Evolutionary conservation across 2,888 invertebrate genomes (phyloP).

Genomic region (Tiliacea citrago): DNA sequence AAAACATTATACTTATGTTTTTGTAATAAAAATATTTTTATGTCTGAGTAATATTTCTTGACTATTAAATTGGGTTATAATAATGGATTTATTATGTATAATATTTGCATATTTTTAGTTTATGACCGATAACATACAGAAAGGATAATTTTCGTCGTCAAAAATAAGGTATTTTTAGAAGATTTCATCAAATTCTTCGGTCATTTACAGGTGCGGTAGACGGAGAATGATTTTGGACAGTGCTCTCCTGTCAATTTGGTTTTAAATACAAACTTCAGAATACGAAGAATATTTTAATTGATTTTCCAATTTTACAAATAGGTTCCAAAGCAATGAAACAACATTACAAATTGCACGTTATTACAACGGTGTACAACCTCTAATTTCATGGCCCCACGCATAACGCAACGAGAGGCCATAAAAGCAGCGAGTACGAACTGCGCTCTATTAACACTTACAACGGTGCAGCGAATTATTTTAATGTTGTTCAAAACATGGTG

Average conservation of each 20-base stretch:
- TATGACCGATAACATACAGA: constrained; percentile 32
- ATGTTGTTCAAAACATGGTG: constrained; percentile 68
- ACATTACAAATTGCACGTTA: constrained; percentile 34
- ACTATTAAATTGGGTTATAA: constrained; percentile 30
- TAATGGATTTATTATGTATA: constrained; percentile 39
- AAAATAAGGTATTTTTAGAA: background rate
- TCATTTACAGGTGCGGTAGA: background rate
- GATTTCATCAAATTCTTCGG: background rate
- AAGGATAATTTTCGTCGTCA: background rate
- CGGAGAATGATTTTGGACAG: too few species aligned
- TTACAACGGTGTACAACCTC: constrained; percentile 36
- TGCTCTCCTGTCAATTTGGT: background rate
- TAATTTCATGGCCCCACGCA: constrained; percentile 57
- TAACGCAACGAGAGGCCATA: constrained; percentile 57
- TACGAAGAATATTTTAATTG: background rate
- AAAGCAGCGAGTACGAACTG: constrained; percentile 48
- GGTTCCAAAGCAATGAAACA: constrained; percentile 18
- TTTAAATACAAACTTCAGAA: background rate
- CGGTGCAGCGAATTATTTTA: constrained; percentile 66
- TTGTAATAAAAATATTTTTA: constrained; percentile 28
- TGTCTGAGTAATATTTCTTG: constrained; percentile 13
- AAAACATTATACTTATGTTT: constrained; percentile 17
- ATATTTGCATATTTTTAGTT: constrained; percentile 41
- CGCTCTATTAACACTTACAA: constrained; percentile 62
- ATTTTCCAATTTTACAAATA: constrained; percentile 20